phyloP scores from a whole-genome alignment of 1,140 invertebrate genomes.

The Ceratitis capitata region DNA sequence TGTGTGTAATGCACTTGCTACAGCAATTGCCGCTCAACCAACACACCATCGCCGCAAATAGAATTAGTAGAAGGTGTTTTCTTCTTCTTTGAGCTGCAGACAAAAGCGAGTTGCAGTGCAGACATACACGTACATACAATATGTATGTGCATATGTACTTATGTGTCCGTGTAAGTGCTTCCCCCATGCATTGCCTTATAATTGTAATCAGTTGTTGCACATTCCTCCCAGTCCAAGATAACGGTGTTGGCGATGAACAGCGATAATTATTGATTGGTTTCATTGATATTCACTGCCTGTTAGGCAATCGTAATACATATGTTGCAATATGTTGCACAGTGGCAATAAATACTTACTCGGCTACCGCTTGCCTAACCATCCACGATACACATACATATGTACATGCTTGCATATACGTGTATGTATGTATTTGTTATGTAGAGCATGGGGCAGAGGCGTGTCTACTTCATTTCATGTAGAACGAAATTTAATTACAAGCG shows the following conservation, averaged over 20 bases:
- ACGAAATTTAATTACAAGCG: constrained; percentile 31
- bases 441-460: constrained; percentile 16
- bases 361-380: background rate
- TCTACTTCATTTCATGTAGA: constrained; percentile 33
- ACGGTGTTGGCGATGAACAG: constrained; percentile 18
- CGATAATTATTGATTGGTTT: constrained; percentile 35
- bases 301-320: constrained; percentile 9
- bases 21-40: background rate
- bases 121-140: background rate
- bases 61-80: background rate
- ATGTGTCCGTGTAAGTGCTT: background rate
- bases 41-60: background rate
- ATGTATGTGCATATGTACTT: background rate
- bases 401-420: background rate
- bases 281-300: constrained; percentile 28
- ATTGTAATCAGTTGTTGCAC: constrained; percentile 6
- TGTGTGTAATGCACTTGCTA: background rate
- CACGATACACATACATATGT: background rate
- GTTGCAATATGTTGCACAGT: constrained; percentile 24
- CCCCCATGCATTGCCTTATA: background rate
- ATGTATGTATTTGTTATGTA: too few relatives aligned
- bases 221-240: background rate
- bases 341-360: constrained; percentile 23
- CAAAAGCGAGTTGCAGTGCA: background rate
- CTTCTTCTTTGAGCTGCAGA: too few relatives aligned